Evolutionary conservation across 35 echinoderm and acorn worm genomes (phyloP).

Genomic region (Ophiothrix spiculata): DNA sequence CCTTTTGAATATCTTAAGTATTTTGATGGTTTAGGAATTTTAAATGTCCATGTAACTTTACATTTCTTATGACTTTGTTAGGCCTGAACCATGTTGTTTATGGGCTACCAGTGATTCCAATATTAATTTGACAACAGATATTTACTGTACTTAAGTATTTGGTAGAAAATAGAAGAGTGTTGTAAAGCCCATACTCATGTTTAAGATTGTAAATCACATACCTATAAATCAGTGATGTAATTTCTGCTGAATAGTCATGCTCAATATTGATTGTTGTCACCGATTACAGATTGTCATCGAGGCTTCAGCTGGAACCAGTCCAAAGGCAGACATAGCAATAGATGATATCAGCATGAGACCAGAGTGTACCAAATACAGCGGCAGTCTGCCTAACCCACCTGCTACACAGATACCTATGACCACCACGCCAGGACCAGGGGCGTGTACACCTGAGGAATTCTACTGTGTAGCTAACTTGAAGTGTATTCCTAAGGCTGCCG

Average conservation of each 20-base stretch:
- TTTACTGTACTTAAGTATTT: background rate
- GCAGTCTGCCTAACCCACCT: slow-evolving; percentile 24
- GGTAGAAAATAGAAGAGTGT: background rate
- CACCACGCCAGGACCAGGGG: background rate
- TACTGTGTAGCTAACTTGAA: slow-evolving; percentile 1
- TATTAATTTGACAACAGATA: too few relatives aligned
- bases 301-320: slow-evolving; percentile 49
- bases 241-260: too few relatives aligned
- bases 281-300: slow-evolving; percentile 77
- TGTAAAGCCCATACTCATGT: too few relatives aligned
- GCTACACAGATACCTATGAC: slow-evolving; percentile 11
- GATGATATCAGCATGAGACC: slow-evolving; percentile 66
- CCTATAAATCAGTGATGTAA: too few relatives aligned
- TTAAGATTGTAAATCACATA: too few relatives aligned
- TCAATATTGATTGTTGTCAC: too few relatives aligned
- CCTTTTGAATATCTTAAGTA: too few relatives aligned
- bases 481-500: background rate
- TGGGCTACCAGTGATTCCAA: too few relatives aligned
- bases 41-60: too few relatives aligned
- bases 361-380: slow-evolving; percentile 19
- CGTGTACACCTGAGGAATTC: slow-evolving; percentile 8
- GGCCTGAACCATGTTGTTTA: too few relatives aligned
- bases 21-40: too few relatives aligned
- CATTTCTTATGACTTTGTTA: too few relatives aligned
- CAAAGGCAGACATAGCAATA: slow-evolving; percentile 72